A percentile compares a stretch with the other conserved stretches of the same genome.
phyloP scores from a whole-genome alignment of 1,140 invertebrate species.

The Meloidogyne chitwoodi region DNA sequence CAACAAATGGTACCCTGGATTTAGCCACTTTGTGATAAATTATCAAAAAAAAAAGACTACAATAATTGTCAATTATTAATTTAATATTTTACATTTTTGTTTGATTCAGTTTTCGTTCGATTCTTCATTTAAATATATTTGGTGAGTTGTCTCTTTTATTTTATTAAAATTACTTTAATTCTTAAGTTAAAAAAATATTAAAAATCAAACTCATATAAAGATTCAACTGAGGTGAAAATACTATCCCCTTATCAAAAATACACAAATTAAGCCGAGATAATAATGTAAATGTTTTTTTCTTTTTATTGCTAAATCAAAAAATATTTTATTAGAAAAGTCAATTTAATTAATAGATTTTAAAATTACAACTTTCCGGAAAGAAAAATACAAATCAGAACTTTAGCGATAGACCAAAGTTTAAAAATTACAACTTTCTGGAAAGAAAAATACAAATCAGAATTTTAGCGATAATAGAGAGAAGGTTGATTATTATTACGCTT shows the following conservation, averaged over 20 bases:
- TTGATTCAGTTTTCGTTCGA: not conserved
- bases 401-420: not conserved
- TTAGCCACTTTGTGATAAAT: conserved; percentile 15
- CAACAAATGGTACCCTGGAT: conserved; percentile 40
- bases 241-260: not conserved
- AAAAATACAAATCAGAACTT: not conserved
- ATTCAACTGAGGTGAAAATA: not conserved
- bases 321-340: not conserved
- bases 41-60: not conserved
- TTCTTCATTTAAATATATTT: not conserved
- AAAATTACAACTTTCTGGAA: not conserved
- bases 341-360: no score
- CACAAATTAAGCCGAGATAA: not conserved
- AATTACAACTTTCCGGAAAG: not conserved
- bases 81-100: not conserved
- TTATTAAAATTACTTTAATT: not conserved
- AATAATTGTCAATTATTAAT: not conserved
- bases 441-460: not conserved
- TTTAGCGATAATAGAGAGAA: not conserved
- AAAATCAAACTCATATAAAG: not conserved
- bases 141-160: not conserved
- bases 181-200: not conserved
- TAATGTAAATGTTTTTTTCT: not conserved
- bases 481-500: not conserved
- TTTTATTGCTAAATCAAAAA: not conserved